Percentiles rank a stretch among this genome's conserved stretches.
Evolutionary conservation across 2,888 invertebrate genomes (phyloP).

Genomic region (Ormyrus thymus): DNA sequence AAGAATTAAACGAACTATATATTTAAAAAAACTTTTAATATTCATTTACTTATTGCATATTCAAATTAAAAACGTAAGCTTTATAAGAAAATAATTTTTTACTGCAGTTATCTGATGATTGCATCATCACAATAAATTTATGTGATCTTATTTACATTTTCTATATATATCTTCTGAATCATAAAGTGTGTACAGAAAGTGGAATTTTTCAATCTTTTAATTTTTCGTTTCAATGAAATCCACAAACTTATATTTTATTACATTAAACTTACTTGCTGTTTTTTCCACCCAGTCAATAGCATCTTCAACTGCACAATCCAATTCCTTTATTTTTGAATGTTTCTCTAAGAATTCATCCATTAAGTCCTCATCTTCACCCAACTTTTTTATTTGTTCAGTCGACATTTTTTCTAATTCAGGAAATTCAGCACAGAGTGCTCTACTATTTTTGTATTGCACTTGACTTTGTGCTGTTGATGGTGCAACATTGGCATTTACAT

Average conservation of each 20-base stretch:
- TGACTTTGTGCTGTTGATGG: constrained; percentile 55
- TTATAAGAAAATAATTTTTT: too few species aligned
- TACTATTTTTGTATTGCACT: constrained; percentile 55
- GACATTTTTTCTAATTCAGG: constrained; percentile 76
- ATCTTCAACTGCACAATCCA: constrained; percentile 83
- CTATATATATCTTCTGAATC: too few species aligned
- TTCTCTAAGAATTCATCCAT: constrained; percentile 85
- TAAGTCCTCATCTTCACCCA: constrained; percentile 82
- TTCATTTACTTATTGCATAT: background rate
- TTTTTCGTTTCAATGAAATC: too few species aligned
- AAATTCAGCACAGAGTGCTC: constrained; percentile 70
- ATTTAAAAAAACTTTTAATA: background rate
- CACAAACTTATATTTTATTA: background rate
- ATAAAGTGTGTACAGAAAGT: too few species aligned
- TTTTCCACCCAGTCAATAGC: constrained; percentile 84
- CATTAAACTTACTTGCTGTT: constrained; percentile 77
- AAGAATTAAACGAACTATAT: constrained; percentile 29
- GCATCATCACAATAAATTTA: too few species aligned
- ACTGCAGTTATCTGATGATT: too few species aligned
- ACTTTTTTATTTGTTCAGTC: constrained; percentile 82
- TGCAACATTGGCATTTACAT: constrained; percentile 66
- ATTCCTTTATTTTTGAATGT: constrained; percentile 81
- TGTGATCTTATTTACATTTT: too few species aligned
- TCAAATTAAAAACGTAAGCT: too few species aligned
- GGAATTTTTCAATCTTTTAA: too few species aligned